Evolutionary conservation across 92 coral and sea anemone species (phyloP).

Genomic region (Galaxea fascicularis): DNA sequence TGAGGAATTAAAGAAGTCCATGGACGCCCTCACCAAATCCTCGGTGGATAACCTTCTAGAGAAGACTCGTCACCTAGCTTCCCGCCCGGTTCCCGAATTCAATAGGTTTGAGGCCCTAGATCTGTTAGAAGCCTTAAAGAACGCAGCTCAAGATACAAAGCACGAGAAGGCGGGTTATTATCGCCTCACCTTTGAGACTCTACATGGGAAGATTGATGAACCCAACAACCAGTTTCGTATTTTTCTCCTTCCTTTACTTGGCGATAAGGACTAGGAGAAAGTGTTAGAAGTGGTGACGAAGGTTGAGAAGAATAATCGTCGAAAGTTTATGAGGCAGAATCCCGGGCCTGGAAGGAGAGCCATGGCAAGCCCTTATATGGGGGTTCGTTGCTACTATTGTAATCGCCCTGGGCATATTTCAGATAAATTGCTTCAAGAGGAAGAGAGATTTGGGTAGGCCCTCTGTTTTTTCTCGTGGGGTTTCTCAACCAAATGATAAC

Average conservation of each 20-base stretch:
- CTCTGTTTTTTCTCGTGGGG: no score
- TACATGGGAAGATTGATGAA: slow-evolving; percentile 30
- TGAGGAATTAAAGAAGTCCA: slow-evolving; percentile 15
- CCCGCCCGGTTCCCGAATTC: slow-evolving; percentile 32
- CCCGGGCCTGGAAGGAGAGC: no score
- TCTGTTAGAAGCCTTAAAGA: slow-evolving; percentile 25
- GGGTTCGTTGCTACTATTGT: no score
- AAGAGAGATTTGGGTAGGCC: no score
- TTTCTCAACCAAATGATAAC: background rate
- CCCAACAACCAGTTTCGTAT: slow-evolving; percentile 33
- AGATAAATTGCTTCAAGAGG: no score
- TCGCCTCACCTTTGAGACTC: slow-evolving; percentile 42
- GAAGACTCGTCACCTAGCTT: slow-evolving; percentile 38
- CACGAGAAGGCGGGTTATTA: slow-evolving; percentile 55
- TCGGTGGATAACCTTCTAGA: slow-evolving; percentile 46
- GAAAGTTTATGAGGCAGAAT: no score
- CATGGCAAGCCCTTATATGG: no score
- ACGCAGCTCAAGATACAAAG: slow-evolving; percentile 52
- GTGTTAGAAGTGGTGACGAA: no score
- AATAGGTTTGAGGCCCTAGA: slow-evolving; percentile 64
- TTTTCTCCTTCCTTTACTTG: no score
- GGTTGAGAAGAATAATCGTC: no score
- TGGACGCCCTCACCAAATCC: slow-evolving; percentile 16
- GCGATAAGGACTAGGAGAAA: no score
- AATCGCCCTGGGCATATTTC: slow-evolving; percentile 28